Evolutionary conservation across 2,888 invertebrate genomes (phyloP).

Genomic region (Dilophus febrilis): DNA sequence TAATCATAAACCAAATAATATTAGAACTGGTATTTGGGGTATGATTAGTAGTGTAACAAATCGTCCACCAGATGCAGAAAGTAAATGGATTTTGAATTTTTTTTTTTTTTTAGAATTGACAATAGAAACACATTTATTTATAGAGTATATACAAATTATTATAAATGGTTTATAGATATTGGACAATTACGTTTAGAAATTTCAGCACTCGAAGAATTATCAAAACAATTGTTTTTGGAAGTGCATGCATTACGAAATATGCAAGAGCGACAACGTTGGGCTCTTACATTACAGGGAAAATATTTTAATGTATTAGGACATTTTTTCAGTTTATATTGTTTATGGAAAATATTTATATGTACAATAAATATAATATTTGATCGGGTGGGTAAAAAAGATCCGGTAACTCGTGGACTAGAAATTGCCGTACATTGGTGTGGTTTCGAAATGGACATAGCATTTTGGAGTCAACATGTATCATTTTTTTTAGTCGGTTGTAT

Average conservation of each 20-base stretch:
- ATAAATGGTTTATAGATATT: conserved; percentile 40
- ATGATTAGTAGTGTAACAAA: conserved; percentile 44
- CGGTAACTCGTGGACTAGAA: conserved; percentile 90
- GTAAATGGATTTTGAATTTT: conserved; percentile 31
- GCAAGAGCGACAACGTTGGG: conserved; percentile 85
- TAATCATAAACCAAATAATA: conserved; percentile 26
- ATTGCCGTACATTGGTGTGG: conserved; percentile 95
- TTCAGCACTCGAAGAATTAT: conserved; percentile 74
- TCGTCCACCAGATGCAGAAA: conserved; percentile 40
- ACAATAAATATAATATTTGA: conserved; percentile 98
- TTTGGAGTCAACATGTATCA: conserved; percentile 98
- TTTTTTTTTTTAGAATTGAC: conserved; percentile 3
- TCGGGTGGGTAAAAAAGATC: conserved; percentile 95
- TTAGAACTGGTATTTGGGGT: conserved; percentile 49
- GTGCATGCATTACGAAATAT: conserved; percentile 83
- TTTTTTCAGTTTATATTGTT: conserved; percentile 94
- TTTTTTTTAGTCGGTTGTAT: conserved; percentile 95
- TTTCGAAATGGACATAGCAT: conserved; percentile 87
- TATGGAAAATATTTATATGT: conserved; percentile 99
- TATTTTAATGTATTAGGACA: conserved; percentile 98
- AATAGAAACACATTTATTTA: conserved; percentile 4
- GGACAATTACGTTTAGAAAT: conserved; percentile 72
- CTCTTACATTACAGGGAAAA: conserved; percentile 88
- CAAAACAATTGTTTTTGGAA: conserved; percentile 90
- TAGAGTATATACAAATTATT: conserved; percentile 4